A percentile compares a stretch with the other conserved stretches of the same genome.
phyloP scores from a whole-genome alignment of 2,888 invertebrate genomes.

The Holacanthella duospinosa region DNA sequence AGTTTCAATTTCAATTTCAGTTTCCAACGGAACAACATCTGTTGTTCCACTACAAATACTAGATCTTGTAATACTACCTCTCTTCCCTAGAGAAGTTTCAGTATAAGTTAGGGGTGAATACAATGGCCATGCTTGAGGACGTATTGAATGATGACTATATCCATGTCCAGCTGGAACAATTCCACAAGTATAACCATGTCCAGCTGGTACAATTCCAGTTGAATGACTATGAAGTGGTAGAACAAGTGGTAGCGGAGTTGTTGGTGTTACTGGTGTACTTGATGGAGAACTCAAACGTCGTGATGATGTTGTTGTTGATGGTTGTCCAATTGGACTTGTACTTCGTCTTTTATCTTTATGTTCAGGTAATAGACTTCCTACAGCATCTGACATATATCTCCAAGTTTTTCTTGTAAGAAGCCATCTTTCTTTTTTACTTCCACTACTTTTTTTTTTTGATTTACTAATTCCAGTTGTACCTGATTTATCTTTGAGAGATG shows the following conservation, averaged over 20 bases:
- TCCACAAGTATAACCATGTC: neutral
- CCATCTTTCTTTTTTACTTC: slow-evolving; percentile 66
- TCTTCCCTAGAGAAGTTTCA: neutral
- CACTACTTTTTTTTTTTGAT: slow-evolving; percentile 43
- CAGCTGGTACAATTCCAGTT: neutral
- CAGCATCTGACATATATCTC: slow-evolving; percentile 87
- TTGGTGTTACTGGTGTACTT: neutral
- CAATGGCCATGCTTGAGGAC: neutral
- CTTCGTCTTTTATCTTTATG: slow-evolving; percentile 39
- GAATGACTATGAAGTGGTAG: too few species aligned
- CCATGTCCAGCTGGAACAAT: neutral
- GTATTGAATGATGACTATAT: neutral
- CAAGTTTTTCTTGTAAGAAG: slow-evolving; percentile 77
- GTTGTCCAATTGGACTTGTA: neutral
- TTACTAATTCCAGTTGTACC: slow-evolving; percentile 40
- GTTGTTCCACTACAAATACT: neutral
- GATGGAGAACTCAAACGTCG: neutral
- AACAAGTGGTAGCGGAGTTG: neutral
- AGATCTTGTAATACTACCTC: neutral
- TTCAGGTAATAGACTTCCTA: slow-evolving; percentile 73
- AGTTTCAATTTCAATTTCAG: too few species aligned
- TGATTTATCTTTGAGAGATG: slow-evolving; percentile 33
- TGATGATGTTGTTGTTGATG: neutral
- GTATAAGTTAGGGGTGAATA: neutral
- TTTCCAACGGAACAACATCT: slow-evolving; percentile 7